phyloP scores from a whole-genome alignment of 2,797 vertebrate genomes.

The Poecilia wingei region DNA sequence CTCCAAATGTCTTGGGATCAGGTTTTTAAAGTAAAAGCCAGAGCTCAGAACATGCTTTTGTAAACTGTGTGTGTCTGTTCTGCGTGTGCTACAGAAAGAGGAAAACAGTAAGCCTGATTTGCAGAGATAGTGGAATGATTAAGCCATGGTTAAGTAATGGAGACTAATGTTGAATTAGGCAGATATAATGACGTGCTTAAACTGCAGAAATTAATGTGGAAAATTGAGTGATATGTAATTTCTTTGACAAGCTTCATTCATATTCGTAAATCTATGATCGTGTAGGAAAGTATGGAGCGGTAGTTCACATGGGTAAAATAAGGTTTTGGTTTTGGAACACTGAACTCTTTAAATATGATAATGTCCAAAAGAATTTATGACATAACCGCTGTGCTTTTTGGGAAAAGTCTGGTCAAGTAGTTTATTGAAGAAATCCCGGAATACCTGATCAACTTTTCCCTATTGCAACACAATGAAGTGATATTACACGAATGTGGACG shows the following conservation, averaged over 20 bases:
- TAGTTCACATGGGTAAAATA: constrained; percentile 38
- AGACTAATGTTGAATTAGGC: constrained; percentile 69
- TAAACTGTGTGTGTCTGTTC: constrained; percentile 1
- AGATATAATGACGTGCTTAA: constrained; percentile 54
- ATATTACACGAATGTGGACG: neutral
- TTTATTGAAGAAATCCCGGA: neutral
- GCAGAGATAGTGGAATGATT: constrained; percentile 61
- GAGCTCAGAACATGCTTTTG: constrained; percentile 6
- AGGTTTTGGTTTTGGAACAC: constrained; percentile 41
- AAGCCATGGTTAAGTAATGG: constrained; percentile 55
- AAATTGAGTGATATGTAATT: constrained; percentile 68
- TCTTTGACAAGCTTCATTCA: constrained; percentile 65
- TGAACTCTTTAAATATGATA: constrained; percentile 42
- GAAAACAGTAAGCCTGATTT: constrained; percentile 36
- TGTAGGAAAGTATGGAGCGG: constrained; percentile 56
- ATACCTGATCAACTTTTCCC: neutral
- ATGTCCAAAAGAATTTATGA: constrained; percentile 4
- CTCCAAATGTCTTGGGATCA: constrained; percentile 29
- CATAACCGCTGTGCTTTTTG: neutral
- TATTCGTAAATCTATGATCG: constrained; percentile 50
- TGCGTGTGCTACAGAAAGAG: constrained; percentile 1
- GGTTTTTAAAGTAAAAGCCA: constrained; percentile 20
- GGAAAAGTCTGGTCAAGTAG: neutral
- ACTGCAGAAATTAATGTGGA: constrained; percentile 60
- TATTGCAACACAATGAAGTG: neutral